These are phyloP conservation scores for Carterocephalus palaemon DNA, from an alignment of 2,888 invertebrate genomes.

Conservation along the genomic window DNA sequence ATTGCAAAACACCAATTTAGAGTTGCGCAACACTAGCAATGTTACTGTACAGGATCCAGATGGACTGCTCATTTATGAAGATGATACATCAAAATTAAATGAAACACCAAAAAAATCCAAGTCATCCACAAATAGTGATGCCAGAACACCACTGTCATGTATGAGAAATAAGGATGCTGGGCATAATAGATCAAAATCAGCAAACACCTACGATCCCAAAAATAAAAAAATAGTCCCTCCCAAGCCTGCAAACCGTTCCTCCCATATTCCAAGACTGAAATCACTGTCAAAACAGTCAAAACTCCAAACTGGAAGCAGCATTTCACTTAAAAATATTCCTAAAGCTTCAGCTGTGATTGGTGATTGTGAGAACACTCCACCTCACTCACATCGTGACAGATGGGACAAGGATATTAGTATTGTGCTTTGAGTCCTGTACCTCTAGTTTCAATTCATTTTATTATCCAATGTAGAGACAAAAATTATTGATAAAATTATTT, in stretches of 20 bases:
- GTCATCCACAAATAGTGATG: constrained; percentile 51
- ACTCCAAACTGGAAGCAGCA: constrained; percentile 49
- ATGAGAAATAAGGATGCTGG: constrained; percentile 70
- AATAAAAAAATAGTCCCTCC: constrained; percentile 40
- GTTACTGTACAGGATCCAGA: constrained; percentile 55
- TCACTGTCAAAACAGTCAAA: constrained; percentile 53
- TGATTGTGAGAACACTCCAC: constrained; percentile 74
- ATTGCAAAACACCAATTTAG: constrained; percentile 59
- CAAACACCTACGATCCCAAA: constrained; percentile 60
- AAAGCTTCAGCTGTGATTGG: constrained; percentile 53
- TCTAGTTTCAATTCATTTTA: background rate
- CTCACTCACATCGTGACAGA: constrained; percentile 66
- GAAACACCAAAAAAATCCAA: constrained; percentile 62
- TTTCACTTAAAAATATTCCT: constrained; percentile 60
- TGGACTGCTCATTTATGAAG: constrained; percentile 80
- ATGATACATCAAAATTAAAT: constrained; percentile 52
- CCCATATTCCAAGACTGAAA: constrained; percentile 69
- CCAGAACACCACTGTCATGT: constrained; percentile 71
- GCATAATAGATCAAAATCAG: constrained; percentile 67
- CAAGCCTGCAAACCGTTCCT: constrained; percentile 54
- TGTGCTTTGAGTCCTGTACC: constrained; percentile 50
- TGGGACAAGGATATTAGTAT: constrained; percentile 75
- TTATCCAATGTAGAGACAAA: constrained; percentile 4
- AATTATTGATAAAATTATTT: constrained; percentile 12
- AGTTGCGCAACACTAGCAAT: constrained; percentile 44